A percentile compares a stretch with the other conserved stretches of the same genome.
phyloP scores from a whole-genome alignment of 2,888 invertebrate species.

The Barypeithes pellucidus region DNA sequence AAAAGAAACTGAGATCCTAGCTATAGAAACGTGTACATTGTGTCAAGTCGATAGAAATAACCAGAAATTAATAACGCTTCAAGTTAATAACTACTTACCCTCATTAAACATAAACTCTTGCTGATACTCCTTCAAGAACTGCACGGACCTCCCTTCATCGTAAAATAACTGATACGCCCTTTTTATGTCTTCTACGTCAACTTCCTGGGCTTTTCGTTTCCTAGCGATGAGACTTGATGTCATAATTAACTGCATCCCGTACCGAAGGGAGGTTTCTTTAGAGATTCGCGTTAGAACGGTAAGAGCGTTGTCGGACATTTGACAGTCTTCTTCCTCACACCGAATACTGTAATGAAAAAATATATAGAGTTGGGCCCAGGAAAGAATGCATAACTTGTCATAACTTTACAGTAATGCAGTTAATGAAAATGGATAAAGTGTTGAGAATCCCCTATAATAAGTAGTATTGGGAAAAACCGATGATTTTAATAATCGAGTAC shows the following conservation, averaged over 20 bases:
- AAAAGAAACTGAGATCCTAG: too few species aligned
- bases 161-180: constrained; percentile 95
- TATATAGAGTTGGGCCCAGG: too few species aligned
- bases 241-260: constrained; percentile 98
- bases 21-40: too few species aligned
- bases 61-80: too few species aligned
- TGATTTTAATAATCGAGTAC: too few species aligned
- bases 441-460: too few species aligned
- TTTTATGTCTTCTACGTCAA: constrained; percentile 92
- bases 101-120: constrained; percentile 96
- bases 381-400: too few species aligned
- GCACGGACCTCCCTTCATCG: constrained; percentile 94
- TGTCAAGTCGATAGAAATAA: too few species aligned
- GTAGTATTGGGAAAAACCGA: too few species aligned
- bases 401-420: too few species aligned
- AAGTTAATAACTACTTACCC: constrained; percentile 60
- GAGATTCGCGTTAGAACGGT: constrained; percentile 94
- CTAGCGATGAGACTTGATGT: constrained; percentile 95
- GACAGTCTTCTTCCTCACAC: constrained; percentile 98
- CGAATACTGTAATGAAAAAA: constrained; percentile 74
- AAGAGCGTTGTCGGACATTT: constrained; percentile 92
- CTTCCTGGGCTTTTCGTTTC: constrained; percentile 89
- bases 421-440: too few species aligned
- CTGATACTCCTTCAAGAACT: constrained; percentile 95
- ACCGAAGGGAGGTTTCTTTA: constrained; percentile 93